phyloP scores from a whole-genome alignment of 35 echinoderm and acorn worm species.

The Apostichopus japonicus region DNA sequence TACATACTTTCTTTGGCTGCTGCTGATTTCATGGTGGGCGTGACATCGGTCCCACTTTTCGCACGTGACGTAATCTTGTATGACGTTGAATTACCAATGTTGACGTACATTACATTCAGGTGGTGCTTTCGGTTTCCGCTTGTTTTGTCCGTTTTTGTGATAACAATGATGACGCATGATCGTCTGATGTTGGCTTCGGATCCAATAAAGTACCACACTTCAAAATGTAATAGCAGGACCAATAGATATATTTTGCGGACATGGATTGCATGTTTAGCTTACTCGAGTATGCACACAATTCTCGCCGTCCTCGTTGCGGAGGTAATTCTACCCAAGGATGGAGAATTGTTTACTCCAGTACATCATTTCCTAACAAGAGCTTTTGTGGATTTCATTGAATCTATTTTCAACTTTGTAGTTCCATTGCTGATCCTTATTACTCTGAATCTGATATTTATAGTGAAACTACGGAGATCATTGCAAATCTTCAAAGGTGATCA shows the following conservation, averaged over 20 bases:
- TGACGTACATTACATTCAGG: background rate
- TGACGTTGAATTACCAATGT: background rate
- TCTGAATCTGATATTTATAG: background rate
- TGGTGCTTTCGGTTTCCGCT: slow-evolving; percentile 21
- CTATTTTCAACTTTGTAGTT: background rate
- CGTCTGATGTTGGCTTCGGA: background rate
- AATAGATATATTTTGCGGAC: background rate
- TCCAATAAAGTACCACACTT: slow-evolving; percentile 37
- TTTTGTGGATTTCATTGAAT: background rate
- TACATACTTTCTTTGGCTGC: background rate
- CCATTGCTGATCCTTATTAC: background rate
- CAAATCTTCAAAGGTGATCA: background rate
- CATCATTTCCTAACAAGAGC: background rate
- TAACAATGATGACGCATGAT: slow-evolving; percentile 12
- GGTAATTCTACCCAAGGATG: background rate
- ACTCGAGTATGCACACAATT: background rate
- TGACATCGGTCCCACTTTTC: background rate
- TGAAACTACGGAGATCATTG: background rate
- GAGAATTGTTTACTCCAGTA: background rate
- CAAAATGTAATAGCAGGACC: background rate
- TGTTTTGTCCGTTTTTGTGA: slow-evolving; percentile 11
- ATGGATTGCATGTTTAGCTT: background rate
- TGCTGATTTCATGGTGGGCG: background rate
- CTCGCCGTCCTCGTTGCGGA: background rate
- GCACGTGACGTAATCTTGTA: background rate